A percentile compares a stretch with the other conserved stretches of the same genome.
phyloP scores from a whole-genome alignment of 1,140 invertebrate genomes.

The Ips nitidus region DNA sequence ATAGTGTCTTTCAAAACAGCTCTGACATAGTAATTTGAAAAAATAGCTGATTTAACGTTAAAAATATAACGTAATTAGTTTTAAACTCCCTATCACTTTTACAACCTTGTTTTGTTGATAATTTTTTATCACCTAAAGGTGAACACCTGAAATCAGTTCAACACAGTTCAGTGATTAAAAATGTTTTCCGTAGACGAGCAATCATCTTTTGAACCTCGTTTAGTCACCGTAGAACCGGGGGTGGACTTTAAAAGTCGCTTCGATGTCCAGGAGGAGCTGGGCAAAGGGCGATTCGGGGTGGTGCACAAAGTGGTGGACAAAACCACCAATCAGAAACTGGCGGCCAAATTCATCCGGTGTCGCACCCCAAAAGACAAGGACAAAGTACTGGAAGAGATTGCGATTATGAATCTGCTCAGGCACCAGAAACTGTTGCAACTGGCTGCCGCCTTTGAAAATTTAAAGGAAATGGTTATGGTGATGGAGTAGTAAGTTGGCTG shows the following conservation, averaged over 20 bases:
- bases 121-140: no score
- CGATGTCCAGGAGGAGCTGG: conserved; percentile 72
- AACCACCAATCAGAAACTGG: conserved; percentile 68
- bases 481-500: conserved; percentile 86
- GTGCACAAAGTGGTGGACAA: conserved; percentile 77
- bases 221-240: conserved; percentile 55
- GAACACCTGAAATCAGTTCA: no score
- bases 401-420: conserved; percentile 85
- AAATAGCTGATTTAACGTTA: no score
- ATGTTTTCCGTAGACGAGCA: conserved; percentile 41
- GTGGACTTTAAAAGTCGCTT: conserved; percentile 62
- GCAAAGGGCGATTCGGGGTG: conserved; percentile 78
- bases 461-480: conserved; percentile 85
- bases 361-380: conserved; percentile 79
- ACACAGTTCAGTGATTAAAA: no score
- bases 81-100: no score
- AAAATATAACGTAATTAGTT: no score
- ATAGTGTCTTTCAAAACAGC: no score
- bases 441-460: conserved; percentile 82
- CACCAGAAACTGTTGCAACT: conserved; percentile 91
- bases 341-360: conserved; percentile 90
- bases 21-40: no score
- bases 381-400: conserved; percentile 83
- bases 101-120: no score
- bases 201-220: conserved; percentile 44